These are phyloP conservation scores for Thymelicus sylvestris DNA, from an alignment of 2,888 invertebrate genomes.

Conservation along the genomic window DNA sequence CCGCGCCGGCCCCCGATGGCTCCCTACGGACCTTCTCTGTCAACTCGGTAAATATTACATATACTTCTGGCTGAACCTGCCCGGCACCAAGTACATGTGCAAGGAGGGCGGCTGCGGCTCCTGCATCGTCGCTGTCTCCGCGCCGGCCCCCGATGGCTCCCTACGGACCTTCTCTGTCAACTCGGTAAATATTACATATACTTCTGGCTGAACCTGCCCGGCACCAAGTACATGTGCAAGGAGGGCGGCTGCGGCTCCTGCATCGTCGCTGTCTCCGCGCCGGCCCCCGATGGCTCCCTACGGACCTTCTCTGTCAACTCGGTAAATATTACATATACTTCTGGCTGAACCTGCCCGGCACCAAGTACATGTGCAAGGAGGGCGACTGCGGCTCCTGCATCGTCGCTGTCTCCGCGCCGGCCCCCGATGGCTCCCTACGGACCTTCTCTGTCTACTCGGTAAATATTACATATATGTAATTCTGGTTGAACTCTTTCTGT, in stretches of 20 bases:
- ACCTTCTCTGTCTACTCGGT: constrained; percentile 87
- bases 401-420: constrained; percentile 66
- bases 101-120: constrained; percentile 89
- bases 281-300: constrained; percentile 49
- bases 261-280: constrained; percentile 70
- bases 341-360: constrained; percentile 83
- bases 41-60: constrained; percentile 86
- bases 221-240: constrained; percentile 88
- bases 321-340: constrained; percentile 80
- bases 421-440: constrained; percentile 48
- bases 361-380: constrained; percentile 88
- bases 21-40: constrained; percentile 75
- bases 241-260: constrained; percentile 90
- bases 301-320: constrained; percentile 86
- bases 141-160: constrained; percentile 50
- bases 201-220: constrained; percentile 80
- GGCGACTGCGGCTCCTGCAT: constrained; percentile 89
- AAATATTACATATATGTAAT: constrained; percentile 47
- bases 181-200: constrained; percentile 85
- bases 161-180: constrained; percentile 83
- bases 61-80: constrained; percentile 77
- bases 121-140: constrained; percentile 80
- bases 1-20: constrained; percentile 51
- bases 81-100: constrained; percentile 89
- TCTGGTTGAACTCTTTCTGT: no score